These are phyloP conservation scores for Adineta ricciae DNA, from an alignment of 2,888 invertebrate species.

Conservation along the genomic window DNA sequence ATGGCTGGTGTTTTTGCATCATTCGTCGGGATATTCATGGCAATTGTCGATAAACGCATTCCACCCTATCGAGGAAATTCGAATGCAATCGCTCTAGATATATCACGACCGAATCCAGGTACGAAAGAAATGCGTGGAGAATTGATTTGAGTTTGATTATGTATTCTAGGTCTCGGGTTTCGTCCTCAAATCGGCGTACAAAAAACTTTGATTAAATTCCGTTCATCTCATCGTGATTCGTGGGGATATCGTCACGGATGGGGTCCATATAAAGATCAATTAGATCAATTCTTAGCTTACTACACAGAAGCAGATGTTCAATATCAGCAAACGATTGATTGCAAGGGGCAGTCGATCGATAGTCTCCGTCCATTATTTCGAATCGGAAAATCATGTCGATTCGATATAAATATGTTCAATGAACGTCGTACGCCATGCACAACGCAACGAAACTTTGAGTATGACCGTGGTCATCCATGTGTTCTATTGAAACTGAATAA, in stretches of 20 bases:
- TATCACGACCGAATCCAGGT: background rate
- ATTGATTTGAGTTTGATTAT: background rate
- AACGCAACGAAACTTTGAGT: slow-evolving; percentile 30
- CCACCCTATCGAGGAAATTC: slow-evolving; percentile 30
- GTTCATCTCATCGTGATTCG: slow-evolving; percentile 10
- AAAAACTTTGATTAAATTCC: slow-evolving; percentile 75
- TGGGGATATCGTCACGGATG: background rate
- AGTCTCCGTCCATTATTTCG: slow-evolving; percentile 36
- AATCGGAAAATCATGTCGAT: slow-evolving; percentile 63
- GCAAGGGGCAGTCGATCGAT: slow-evolving; percentile 54
- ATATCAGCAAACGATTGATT: slow-evolving; percentile 13
- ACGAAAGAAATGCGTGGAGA: background rate
- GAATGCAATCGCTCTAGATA: slow-evolving; percentile 12
- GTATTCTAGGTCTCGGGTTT: slow-evolving; percentile 73
- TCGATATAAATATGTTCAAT: slow-evolving; percentile 56
- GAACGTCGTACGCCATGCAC: slow-evolving; percentile 40
- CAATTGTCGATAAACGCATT: slow-evolving; percentile 33
- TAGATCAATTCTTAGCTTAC: slow-evolving; percentile 43
- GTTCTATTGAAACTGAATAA: slow-evolving; percentile 33
- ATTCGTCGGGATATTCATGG: slow-evolving; percentile 32
- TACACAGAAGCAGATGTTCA: slow-evolving; percentile 37
- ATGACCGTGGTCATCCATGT: slow-evolving; percentile 31
- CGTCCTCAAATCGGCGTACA: slow-evolving; percentile 89
- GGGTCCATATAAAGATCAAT: slow-evolving; percentile 35
- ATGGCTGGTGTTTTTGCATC: slow-evolving; percentile 30